Evolutionary conservation across 2,888 invertebrate species (phyloP).

Genomic region (Nomada flava): DNA sequence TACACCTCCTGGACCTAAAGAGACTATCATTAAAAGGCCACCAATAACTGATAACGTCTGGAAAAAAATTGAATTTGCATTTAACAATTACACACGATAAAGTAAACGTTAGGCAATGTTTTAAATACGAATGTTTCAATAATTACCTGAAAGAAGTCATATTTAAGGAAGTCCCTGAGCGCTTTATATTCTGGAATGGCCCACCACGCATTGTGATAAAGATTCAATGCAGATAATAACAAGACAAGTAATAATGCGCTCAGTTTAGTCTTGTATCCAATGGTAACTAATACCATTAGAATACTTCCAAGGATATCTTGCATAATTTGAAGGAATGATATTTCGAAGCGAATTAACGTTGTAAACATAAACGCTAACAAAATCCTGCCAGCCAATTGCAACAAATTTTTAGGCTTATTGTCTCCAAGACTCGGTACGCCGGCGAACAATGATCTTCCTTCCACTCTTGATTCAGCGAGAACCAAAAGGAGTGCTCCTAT

Average conservation of each 20-base stretch:
- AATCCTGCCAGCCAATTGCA: slow-evolving; percentile 97
- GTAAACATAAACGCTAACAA: slow-evolving; percentile 99
- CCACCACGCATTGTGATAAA: slow-evolving; percentile 99
- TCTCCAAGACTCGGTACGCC: slow-evolving; percentile 97
- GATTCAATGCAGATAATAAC: slow-evolving; percentile 94
- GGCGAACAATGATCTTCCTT: slow-evolving; percentile 97
- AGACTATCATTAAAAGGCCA: slow-evolving; percentile 98
- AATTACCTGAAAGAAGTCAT: slow-evolving; percentile 99
- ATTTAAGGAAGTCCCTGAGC: slow-evolving; percentile 99
- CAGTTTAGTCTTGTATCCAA: slow-evolving; percentile 99
- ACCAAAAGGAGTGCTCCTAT: slow-evolving; percentile 98
- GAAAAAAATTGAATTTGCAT: slow-evolving; percentile 83
- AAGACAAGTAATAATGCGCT: slow-evolving; percentile 97
- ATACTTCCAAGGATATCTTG: slow-evolving; percentile 97
- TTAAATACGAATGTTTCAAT: neutral
- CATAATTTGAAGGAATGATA: slow-evolving; percentile 95
- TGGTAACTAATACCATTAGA: slow-evolving; percentile 97
- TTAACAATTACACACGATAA: neutral
- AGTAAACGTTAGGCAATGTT: neutral
- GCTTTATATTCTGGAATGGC: slow-evolving; percentile 97
- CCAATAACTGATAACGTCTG: slow-evolving; percentile 99
- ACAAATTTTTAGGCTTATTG: slow-evolving; percentile 98
- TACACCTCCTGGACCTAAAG: slow-evolving; percentile 98
- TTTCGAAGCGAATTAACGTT: slow-evolving; percentile 96
- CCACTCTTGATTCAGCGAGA: slow-evolving; percentile 97